A percentile compares a stretch with the other conserved stretches of the same genome.
These are phyloP conservation scores for Timandra comae DNA, from an alignment of 2,888 invertebrate species.

Conservation along the genomic window DNA sequence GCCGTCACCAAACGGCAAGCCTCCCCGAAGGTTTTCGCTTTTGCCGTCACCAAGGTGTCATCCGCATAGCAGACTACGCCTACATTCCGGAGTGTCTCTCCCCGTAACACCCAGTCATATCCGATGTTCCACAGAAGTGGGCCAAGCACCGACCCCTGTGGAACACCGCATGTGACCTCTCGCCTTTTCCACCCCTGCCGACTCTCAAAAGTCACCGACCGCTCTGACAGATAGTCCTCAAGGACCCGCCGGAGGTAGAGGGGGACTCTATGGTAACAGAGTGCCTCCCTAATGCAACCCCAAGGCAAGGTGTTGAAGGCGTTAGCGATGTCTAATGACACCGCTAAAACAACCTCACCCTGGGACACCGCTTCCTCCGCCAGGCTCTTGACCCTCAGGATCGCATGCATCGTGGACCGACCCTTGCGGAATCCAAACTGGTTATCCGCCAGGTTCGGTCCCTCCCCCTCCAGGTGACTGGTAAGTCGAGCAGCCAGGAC, in stretches of 20 bases:
- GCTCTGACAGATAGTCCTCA: neutral
- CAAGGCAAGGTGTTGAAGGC: slow-evolving; percentile 20
- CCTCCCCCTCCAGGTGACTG: neutral
- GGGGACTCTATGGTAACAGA: neutral
- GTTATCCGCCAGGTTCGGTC: neutral
- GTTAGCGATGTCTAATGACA: slow-evolving; percentile 6
- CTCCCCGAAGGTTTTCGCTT: too few species aligned
- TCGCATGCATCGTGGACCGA: neutral
- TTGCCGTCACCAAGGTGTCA: too few species aligned
- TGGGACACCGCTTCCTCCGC: too few species aligned
- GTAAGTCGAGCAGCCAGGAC: neutral
- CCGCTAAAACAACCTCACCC: too few species aligned
- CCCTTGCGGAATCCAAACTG: neutral
- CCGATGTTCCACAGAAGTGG: too few species aligned
- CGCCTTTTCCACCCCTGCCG: neutral
- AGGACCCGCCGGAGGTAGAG: neutral
- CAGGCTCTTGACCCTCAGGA: neutral
- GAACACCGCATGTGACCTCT: too few species aligned
- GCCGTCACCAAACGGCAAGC: too few species aligned
- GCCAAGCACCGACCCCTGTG: too few species aligned
- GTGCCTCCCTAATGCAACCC: slow-evolving; percentile 9
- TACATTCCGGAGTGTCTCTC: too few species aligned
- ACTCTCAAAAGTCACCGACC: neutral
- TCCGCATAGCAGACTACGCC: too few species aligned
- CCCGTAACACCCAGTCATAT: too few species aligned